A percentile compares a stretch with the other conserved stretches of the same genome.
These are phyloP conservation scores for Tetrax tetrax DNA, from an alignment of 2,113 vertebrate genomes.

Conservation along the genomic window DNA sequence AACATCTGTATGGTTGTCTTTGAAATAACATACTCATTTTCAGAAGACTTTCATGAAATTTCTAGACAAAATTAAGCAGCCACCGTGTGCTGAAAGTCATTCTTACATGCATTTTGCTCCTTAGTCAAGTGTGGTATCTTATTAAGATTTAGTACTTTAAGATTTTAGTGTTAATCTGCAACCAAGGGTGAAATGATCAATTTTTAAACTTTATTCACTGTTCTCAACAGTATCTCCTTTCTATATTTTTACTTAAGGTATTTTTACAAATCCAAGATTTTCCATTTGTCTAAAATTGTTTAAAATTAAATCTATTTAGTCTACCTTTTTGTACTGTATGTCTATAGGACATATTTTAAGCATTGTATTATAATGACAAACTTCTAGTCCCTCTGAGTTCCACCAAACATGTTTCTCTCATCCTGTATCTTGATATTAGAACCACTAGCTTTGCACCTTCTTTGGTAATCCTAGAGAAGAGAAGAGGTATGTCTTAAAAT, in stretches of 20 bases:
- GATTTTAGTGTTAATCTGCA: background rate
- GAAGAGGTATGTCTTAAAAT: background rate
- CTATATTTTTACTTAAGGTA: background rate
- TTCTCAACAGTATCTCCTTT: background rate
- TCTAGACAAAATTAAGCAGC: background rate
- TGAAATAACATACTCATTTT: background rate
- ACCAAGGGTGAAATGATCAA: background rate
- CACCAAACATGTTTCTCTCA: background rate
- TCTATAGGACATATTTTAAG: background rate
- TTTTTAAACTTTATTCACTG: background rate
- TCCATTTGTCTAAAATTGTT: background rate
- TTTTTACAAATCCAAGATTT: background rate
- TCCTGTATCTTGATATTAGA: background rate
- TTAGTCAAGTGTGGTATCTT: background rate
- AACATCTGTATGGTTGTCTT: background rate
- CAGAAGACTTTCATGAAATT: background rate
- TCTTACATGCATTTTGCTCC: background rate
- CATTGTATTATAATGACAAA: background rate
- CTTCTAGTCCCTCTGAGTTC: background rate
- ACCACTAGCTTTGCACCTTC: background rate
- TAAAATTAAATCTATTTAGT: background rate
- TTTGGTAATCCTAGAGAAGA: background rate
- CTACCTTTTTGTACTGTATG: background rate
- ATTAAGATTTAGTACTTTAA: background rate
- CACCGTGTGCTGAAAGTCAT: background rate